Evolutionary conservation across 2,113 vertebrate genomes (phyloP), one percentile per base, ranked within the genome.

Genomic region (Macrotus californicus): DNA sequence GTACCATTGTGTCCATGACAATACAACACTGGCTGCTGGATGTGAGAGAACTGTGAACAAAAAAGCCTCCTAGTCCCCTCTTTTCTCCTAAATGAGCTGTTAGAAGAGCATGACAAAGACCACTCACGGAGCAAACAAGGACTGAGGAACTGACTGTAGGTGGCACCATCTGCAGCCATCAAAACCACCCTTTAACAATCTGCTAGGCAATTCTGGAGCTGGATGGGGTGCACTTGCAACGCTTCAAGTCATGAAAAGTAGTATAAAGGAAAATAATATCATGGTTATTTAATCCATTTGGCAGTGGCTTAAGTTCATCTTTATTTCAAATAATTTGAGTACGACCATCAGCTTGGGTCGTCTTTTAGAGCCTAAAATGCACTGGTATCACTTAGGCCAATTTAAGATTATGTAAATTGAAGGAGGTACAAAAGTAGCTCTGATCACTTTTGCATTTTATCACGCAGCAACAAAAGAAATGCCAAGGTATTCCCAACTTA

Each of bases 41-140:
- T 39, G n/a, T 34, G 52, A 91, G 36, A 76, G 80, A 81, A 87
- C 39, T 84, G 86, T 87, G 93, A 95, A 46, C 56, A 95, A 69
- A 94, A 94, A 91, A 50, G 11, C 26, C 46, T 39, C 59, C 46
- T 50, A 70, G 83, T 81, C 95, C 46, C 16, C 10, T 56, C 54
- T 94, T 89, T 87, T 97, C 31, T 73, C 89, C 88, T 93, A 93
- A 91, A 96, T 59, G 61, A 85, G 50, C 94, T 97, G 70, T 96
- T 97, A 96, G 97, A 97, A 98, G 96, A 97, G 96, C 97, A 97
- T 95, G 97, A 91, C 89, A 94, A 18, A 97, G 95, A 96, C 94
- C 79, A 92, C 87, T 75, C 87, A 89, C 39, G 95, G 95, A 97
- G 95, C 88, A 97, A 98, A 97, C 48, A 97, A 97, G 93, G 31